These are phyloP conservation scores for Halocaridina rubra DNA, from an alignment of 2,888 invertebrate genomes.

Conservation along the genomic window DNA sequence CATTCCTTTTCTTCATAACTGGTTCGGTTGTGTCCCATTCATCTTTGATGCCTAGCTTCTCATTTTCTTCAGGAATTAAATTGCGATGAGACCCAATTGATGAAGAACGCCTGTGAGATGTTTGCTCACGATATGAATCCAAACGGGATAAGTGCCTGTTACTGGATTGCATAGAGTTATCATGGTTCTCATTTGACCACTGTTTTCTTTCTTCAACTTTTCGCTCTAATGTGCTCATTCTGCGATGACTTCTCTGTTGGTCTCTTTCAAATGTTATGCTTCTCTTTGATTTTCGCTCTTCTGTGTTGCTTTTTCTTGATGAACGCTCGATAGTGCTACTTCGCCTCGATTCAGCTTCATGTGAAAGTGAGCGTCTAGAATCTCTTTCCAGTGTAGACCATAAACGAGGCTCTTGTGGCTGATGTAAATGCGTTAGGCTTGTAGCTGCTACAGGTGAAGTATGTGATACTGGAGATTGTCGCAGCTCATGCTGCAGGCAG, in stretches of 20 bases:
- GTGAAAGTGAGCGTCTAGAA: slow-evolving; percentile 18
- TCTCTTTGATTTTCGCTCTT: slow-evolving; percentile 5
- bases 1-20: slow-evolving; percentile 32
- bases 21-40: slow-evolving; percentile 47
- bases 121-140: slow-evolving; percentile 35
- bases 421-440: slow-evolving; percentile 30
- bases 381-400: slow-evolving; percentile 51
- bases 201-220: slow-evolving; percentile 38
- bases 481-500: slow-evolving; percentile 60
- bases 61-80: slow-evolving; percentile 32
- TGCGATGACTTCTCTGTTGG: slow-evolving; percentile 37
- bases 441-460: slow-evolving; percentile 30
- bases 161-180: slow-evolving; percentile 3
- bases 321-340: slow-evolving; percentile 48
- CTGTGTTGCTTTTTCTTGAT: background rate
- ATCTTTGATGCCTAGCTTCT: slow-evolving; percentile 8
- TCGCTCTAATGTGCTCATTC: slow-evolving; percentile 60
- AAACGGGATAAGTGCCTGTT: slow-evolving; percentile 16
- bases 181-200: slow-evolving; percentile 12
- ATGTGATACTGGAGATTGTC: slow-evolving; percentile 42
- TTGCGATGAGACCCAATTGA: slow-evolving; percentile 46
- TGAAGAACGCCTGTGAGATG: slow-evolving; percentile 36
- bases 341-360: slow-evolving; percentile 24
- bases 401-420: slow-evolving; percentile 23
- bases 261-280: slow-evolving; percentile 40